A percentile compares a stretch with the other conserved stretches of the same genome.
phyloP scores from a whole-genome alignment of 2,113 vertebrate species.

The Mionectes macconnelli region DNA sequence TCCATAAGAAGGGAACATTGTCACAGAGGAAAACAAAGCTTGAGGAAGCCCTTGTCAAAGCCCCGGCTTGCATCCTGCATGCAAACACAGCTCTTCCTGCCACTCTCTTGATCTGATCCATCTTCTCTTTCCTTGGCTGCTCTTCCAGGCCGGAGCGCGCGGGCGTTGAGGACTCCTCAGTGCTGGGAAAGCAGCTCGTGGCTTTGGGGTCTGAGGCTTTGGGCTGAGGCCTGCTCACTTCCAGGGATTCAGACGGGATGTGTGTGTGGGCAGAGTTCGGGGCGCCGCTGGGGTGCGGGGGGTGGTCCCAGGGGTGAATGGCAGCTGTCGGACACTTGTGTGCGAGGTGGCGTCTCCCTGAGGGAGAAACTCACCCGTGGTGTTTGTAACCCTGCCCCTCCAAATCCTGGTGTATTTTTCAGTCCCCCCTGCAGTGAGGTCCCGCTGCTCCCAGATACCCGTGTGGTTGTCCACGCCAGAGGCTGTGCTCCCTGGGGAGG shows the following conservation, averaged over 20 bases:
- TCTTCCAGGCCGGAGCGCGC: background rate
- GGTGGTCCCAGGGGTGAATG: background rate
- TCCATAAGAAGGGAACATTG: background rate
- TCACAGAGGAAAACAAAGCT: background rate
- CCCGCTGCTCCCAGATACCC: fast-evolving
- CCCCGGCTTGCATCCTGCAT: conserved; percentile 18
- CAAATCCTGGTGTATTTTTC: background rate
- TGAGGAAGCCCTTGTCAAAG: background rate
- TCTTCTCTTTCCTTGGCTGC: background rate
- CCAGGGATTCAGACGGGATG: fast-evolving
- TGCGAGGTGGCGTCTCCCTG: fast-evolving
- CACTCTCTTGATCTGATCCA: background rate
- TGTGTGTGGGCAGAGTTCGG: fast-evolving
- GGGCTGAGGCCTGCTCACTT: background rate
- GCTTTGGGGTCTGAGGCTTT: background rate
- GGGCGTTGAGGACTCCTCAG: background rate
- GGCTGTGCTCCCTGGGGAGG: background rate
- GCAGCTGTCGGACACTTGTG: background rate
- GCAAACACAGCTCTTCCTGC: background rate
- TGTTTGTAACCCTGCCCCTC: background rate
- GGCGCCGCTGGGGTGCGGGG: background rate
- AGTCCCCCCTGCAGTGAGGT: background rate
- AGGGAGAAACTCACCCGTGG: background rate
- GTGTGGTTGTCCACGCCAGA: background rate
- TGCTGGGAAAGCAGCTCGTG: background rate